Conservation (phyloP, 2,797 vertebrate species). For the Lepus oiostolus region DNA sequence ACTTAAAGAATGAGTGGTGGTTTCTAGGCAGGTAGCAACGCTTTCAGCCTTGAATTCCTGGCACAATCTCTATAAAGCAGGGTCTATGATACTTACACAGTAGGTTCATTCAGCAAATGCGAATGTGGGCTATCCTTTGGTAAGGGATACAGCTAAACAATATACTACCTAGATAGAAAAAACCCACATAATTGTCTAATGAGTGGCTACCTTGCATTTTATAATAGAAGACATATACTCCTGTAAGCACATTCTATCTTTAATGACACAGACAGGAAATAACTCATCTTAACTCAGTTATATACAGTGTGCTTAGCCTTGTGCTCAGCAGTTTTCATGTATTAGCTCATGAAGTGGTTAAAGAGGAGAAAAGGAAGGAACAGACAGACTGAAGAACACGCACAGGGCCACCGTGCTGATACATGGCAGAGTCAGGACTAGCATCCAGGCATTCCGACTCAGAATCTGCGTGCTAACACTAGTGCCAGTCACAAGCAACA, state of each 20-base stretch:
- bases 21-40: neutral
- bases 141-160: neutral
- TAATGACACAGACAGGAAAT: neutral
- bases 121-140: neutral
- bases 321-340: neutral
- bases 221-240: neutral
- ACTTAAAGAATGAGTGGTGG: neutral
- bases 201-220: neutral
- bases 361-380: neutral
- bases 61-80: neutral
- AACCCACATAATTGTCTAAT: neutral
- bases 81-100: neutral
- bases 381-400: neutral
- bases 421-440: neutral
- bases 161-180: neutral
- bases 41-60: neutral
- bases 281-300: neutral
- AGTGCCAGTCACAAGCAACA: neutral
- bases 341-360: neutral
- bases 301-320: neutral
- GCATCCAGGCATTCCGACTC: neutral
- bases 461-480: neutral
- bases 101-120: neutral
- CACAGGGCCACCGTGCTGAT: neutral
- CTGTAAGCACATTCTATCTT: conserved; percentile 22